phyloP scores from a whole-genome alignment of 2,888 invertebrate genomes.

The Sarcophaga rosellei region DNA sequence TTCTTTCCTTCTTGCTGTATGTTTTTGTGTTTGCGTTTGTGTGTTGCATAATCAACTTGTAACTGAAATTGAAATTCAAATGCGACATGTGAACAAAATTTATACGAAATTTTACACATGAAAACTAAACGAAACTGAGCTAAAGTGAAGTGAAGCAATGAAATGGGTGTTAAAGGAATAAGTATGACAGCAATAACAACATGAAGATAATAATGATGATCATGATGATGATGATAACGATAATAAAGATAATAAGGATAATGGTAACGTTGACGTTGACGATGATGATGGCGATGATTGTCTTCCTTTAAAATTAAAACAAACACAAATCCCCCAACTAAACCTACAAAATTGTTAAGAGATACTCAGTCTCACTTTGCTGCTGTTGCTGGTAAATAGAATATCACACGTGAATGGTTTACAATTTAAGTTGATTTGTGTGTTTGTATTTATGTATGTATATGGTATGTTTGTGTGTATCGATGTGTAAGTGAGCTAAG shows the following conservation, averaged over 20 bases:
- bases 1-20: not conserved
- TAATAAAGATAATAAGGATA: slow-evolving; percentile 21
- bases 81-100: slow-evolving; percentile 21
- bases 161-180: too few species aligned
- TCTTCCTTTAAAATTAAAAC: slow-evolving; percentile 66
- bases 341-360: slow-evolving; percentile 5
- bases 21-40: not conserved
- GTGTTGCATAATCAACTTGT: slow-evolving; percentile 40
- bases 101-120: slow-evolving; percentile 49
- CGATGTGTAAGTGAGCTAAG: slow-evolving; percentile 28
- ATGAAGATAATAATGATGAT: slow-evolving; percentile 25
- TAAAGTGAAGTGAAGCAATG: too few species aligned
- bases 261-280: slow-evolving; percentile 25
- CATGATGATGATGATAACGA: slow-evolving; percentile 31
- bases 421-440: slow-evolving; percentile 59
- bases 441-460: slow-evolving; percentile 6
- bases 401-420: slow-evolving; percentile 54
- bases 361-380: not conserved
- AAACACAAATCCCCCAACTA: slow-evolving; percentile 57
- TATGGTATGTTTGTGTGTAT: not conserved
- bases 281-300: slow-evolving; percentile 43
- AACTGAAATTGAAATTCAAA: slow-evolving; percentile 46
- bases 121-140: slow-evolving; percentile 17
- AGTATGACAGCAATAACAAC: slow-evolving; percentile 24
- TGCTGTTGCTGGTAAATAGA: not conserved